Base-by-base conservation (phyloP, 2,888 invertebrate genomes). In the Trichogramma dendrolimi region DNA sequence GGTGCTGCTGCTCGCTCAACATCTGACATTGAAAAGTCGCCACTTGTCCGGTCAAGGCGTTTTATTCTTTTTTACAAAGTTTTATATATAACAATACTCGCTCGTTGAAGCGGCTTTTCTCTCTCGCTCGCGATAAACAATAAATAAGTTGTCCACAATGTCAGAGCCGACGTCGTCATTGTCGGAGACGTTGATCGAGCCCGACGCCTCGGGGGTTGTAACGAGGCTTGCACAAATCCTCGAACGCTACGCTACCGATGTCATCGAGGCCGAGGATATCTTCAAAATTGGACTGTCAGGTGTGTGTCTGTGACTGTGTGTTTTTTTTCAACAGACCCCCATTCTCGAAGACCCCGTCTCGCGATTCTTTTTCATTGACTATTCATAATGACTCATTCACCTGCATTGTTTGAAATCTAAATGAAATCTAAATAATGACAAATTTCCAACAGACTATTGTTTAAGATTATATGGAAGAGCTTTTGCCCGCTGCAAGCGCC, bases 281-380 rank as follows among this genome's bases (percentile, higher is more conserved):
- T 92, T 92, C 80, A 86, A 84, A 72, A 80, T 93, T 63, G 92
- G 92, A 46, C 82, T 92, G 68, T 92, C 92, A 74, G 92, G 92
- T 91, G 80, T 68, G 65, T 52, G 42, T 48, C 79, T 75, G 66
- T 47, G 55, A 44, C 27, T 11, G 42, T 41, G 14, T 8, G n/a
- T 53, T 6, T 14, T 48, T 27, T 27, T 27, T 27, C 27, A 27
- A 27, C 27, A 27, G 27, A 27, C 27, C 27, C 27, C 1, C 27
- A 27, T 27, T 27, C 27, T 27, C 27, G 27, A 27, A 27, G 27
- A 27, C 27, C 27, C 27, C 27, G 27, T 27, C 27, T 27, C 2
- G 27, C 27, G 27, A 27, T 27, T 27, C 27, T 27, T 27, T 27
- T 27, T 27, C 27, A 27, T 27, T 27, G 27, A 27, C 27, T 27